Base-by-base conservation (phyloP, 2,888 invertebrate genomes). In the Silvanus unidentatus region DNA sequence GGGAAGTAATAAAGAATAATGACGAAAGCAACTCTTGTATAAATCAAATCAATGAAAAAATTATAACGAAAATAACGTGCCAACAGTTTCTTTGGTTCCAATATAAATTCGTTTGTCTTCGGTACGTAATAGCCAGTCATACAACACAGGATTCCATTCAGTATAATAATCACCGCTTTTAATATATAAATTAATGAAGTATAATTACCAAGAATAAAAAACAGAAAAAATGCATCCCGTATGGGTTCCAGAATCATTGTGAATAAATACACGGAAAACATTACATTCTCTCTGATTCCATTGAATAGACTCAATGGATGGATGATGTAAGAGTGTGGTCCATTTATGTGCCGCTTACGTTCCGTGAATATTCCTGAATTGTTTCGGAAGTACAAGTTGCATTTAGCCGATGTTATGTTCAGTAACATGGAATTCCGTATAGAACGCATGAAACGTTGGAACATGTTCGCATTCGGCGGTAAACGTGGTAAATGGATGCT, bases 251-350 rank as follows among this genome's bases (percentile, higher is more conserved):
- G n/a, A n/a, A n/a, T n/a, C n/a, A n/a, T n/a, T n/a, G n/a, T n/a
- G n/a, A n/a, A n/a, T n/a, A 15, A 15, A 13, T n/a, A 37, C 3
- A 37, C 14, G n/a, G n/a, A 5, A 16, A 13, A 37, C 15, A 37
- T 37, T 6, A 37, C n/a, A n/a, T 12, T 9, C 15, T 37, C 15
- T 13, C 37, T 13, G 15, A 14, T 15, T 11, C 15, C 10, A 12
- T 16, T 37, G n/a, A 37, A 37, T 15, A 6, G 5, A 16, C 37
- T 37, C 14, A 37, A n/a, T 15, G 37, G 37, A 16, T 37, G 37
- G n/a, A 37, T 37, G 3, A 37, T 37, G 37, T 13, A n/a, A 5
- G 16, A 37, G n/a, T 37, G 3, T 3, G 9, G 9, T 5, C 37
- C 16, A n/a, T 12, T 9, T n/a, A 37, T 37, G 37, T 37, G 37